Evolutionary conservation across 2,797 vertebrate genomes (phyloP).

Genomic region (Poeciliopsis infans): DNA sequence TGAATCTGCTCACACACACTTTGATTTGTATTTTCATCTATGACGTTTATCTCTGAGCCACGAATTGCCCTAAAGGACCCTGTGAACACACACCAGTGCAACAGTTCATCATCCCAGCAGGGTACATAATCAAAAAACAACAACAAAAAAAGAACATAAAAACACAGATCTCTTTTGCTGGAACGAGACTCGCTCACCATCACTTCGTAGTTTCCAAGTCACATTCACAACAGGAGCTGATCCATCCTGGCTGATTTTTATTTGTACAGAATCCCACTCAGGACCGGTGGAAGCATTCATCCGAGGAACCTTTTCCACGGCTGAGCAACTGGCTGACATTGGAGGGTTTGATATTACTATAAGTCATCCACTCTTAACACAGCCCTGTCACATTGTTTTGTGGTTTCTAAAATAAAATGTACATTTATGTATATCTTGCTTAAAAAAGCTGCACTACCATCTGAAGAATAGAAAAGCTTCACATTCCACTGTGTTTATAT

Average conservation of each 20-base stretch:
- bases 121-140: not conserved
- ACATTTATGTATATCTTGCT: not conserved
- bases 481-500: not conserved
- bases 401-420: not conserved
- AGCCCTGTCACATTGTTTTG: not conserved
- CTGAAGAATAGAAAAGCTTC: not conserved
- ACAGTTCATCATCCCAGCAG: not conserved
- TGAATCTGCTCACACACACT: slow-evolving; percentile 70
- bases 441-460: not conserved
- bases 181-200: slow-evolving; percentile 47
- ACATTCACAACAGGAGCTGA: slow-evolving; percentile 60
- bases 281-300: slow-evolving; percentile 27
- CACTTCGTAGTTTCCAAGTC: slow-evolving; percentile 47
- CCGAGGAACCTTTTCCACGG: not conserved
- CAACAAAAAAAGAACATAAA: too few species aligned
- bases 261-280: slow-evolving; percentile 6
- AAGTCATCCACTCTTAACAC: not conserved
- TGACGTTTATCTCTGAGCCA: slow-evolving; percentile 68
- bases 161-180: not conserved
- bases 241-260: slow-evolving; percentile 43
- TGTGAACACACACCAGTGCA: slow-evolving; percentile 28
- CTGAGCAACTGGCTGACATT: slow-evolving; percentile 68
- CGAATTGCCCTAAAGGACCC: slow-evolving; percentile 20
- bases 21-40: slow-evolving; percentile 65
- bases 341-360: not conserved